These are phyloP conservation scores for Zaprionus ghesquierei DNA, from an alignment of 1,140 invertebrate species.

Conservation along the genomic window DNA sequence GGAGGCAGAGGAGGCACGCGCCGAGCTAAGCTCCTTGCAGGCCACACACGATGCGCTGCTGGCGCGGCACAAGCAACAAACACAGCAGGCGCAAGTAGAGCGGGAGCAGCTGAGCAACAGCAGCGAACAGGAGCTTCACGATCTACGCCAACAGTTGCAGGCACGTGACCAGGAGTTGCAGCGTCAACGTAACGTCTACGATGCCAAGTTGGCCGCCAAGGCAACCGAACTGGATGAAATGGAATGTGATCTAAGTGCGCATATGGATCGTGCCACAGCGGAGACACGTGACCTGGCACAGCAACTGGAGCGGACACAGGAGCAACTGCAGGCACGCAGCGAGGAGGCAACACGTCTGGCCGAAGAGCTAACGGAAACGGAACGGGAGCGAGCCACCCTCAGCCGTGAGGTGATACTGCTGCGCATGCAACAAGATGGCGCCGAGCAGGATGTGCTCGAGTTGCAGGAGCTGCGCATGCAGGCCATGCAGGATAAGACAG, in stretches of 20 bases:
- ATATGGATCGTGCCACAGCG: slow-evolving; percentile 84
- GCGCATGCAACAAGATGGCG: slow-evolving; percentile 75
- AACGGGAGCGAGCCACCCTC: slow-evolving; percentile 55
- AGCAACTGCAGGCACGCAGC: slow-evolving; percentile 83
- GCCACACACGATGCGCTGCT: slow-evolving; percentile 26
- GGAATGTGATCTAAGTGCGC: slow-evolving; percentile 85
- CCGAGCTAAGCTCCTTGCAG: slow-evolving; percentile 82
- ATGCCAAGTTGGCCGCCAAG: slow-evolving; percentile 83
- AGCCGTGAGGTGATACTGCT: slow-evolving; percentile 69
- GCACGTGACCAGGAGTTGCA: slow-evolving; percentile 84
- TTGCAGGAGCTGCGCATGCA: slow-evolving; percentile 81
- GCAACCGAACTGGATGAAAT: slow-evolving; percentile 85
- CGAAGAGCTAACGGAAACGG: slow-evolving; percentile 74
- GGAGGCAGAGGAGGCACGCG: slow-evolving; percentile 85
- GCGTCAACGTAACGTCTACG: slow-evolving; percentile 84
- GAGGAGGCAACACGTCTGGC: slow-evolving; percentile 83
- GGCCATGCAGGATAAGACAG: slow-evolving; percentile 75
- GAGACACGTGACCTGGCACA: slow-evolving; percentile 83
- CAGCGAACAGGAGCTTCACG: slow-evolving; percentile 73
- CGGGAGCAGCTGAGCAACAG: slow-evolving; percentile 45
- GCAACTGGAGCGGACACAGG: slow-evolving; percentile 83
- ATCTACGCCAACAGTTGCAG: slow-evolving; percentile 77
- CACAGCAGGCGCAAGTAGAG: slow-evolving; percentile 28
- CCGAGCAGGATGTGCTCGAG: slow-evolving; percentile 74
- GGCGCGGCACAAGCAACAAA: slow-evolving; percentile 21